phyloP scores from a whole-genome alignment of 2,888 invertebrate species.

The Diaperis boleti region DNA sequence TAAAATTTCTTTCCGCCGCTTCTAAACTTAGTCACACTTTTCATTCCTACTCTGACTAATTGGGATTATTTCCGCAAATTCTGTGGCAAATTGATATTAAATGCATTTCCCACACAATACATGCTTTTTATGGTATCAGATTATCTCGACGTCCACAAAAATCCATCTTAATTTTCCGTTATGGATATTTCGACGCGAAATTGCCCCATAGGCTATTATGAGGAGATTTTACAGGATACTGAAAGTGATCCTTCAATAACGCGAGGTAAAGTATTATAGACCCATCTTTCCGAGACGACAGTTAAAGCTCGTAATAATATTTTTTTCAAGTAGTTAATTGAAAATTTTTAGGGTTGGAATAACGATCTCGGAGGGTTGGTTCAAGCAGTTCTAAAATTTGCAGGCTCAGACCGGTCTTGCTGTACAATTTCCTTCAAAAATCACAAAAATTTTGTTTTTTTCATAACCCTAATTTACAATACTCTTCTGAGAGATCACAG shows the following conservation, averaged over 20 bases:
- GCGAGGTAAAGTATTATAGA: slow-evolving; percentile 14
- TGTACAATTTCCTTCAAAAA: too few relatives aligned
- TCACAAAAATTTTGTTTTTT: too few relatives aligned
- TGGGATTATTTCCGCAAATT: not conserved
- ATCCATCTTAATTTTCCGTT: slow-evolving; percentile 20
- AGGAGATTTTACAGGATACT: slow-evolving; percentile 15
- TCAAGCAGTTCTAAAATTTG: not conserved
- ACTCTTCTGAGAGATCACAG: too few relatives aligned
- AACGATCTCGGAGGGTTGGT: not conserved
- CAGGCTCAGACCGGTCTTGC: too few relatives aligned
- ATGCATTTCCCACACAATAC: slow-evolving; percentile 9
- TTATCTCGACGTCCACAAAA: slow-evolving; percentile 9
- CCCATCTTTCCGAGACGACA: not conserved
- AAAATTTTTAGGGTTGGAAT: slow-evolving; percentile 22
- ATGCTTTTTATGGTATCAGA: slow-evolving; percentile 23
- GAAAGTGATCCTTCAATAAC: slow-evolving; percentile 14
- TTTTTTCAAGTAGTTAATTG: slow-evolving; percentile 26
- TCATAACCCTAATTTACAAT: too few relatives aligned
- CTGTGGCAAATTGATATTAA: slow-evolving; percentile 29
- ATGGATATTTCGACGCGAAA: slow-evolving; percentile 14
- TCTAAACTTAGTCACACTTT: too few relatives aligned
- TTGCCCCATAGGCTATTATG: slow-evolving; percentile 6
- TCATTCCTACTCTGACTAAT: too few relatives aligned
- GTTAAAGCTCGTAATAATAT: slow-evolving; percentile 16
- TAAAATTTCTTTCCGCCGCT: too few relatives aligned